Conservation (phyloP, 2,113 vertebrate species). For the Podarcis raffonei region DNA sequence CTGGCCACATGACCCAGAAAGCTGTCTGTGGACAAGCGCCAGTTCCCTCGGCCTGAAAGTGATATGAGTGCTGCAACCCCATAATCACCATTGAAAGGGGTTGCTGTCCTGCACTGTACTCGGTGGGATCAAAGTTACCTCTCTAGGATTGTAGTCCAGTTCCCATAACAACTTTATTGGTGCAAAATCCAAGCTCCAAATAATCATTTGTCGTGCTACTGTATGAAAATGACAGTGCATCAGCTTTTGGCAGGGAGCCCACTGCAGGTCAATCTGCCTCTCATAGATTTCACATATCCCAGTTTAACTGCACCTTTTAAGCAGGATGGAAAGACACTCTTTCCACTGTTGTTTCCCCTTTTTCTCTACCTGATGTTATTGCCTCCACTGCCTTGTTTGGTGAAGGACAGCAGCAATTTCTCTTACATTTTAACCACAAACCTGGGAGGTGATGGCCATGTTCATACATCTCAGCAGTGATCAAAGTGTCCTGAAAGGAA, state of each 20-base stretch:
- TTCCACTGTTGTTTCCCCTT: not conserved
- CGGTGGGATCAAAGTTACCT: not conserved
- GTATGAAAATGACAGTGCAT: not conserved
- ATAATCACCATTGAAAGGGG: no score
- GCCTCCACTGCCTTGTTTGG: not conserved
- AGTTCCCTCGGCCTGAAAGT: no score
- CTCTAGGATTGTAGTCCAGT: not conserved
- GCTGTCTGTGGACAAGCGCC: no score
- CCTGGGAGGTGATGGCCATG: not conserved
- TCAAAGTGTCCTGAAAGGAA: not conserved
- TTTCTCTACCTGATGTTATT: not conserved
- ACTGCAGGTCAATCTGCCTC: not conserved
- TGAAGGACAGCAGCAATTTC: not conserved
- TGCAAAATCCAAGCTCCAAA: not conserved
- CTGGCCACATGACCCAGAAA: no score
- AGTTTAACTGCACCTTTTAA: not conserved
- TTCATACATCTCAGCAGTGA: not conserved
- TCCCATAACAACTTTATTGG: not conserved
- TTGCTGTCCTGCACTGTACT: not conserved
- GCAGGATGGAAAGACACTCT: not conserved
- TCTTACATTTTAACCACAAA: not conserved
- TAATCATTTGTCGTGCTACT: not conserved
- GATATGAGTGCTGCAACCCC: no score
- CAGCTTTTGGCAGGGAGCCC: not conserved
- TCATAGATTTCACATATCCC: not conserved